These are phyloP conservation scores for Pterostichus niger DNA, from an alignment of 2,888 invertebrate genomes.

Conservation along the genomic window DNA sequence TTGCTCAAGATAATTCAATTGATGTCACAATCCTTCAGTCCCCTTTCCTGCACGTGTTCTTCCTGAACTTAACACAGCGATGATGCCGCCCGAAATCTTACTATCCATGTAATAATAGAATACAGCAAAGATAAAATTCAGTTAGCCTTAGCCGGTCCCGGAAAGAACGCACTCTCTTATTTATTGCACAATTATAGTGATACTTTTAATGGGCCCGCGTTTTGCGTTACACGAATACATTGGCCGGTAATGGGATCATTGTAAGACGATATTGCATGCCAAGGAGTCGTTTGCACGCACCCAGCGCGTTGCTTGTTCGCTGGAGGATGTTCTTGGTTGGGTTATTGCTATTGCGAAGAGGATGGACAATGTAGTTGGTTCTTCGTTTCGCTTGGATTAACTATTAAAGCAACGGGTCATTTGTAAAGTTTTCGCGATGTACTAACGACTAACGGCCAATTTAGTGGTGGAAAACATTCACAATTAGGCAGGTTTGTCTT, in stretches of 20 bases:
- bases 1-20: constrained; percentile 45
- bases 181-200: constrained; percentile 31
- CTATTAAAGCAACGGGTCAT: too few species aligned
- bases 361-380: not conserved
- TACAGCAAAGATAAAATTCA: constrained; percentile 13
- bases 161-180: not conserved
- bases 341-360: constrained; percentile 3
- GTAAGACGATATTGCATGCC: constrained; percentile 46
- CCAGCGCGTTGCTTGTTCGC: not conserved
- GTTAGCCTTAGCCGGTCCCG: constrained; percentile 4
- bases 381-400: too few species aligned
- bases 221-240: constrained; percentile 8
- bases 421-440: too few species aligned
- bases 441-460: too few species aligned
- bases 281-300: constrained; percentile 27
- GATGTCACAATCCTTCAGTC: constrained; percentile 48
- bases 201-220: constrained; percentile 6
- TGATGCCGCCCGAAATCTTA: constrained; percentile 28
- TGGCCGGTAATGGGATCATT: constrained; percentile 14
- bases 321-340: not conserved
- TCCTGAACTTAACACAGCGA: constrained; percentile 2
- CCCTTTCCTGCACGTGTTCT: constrained; percentile 12
- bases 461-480: too few species aligned
- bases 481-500: too few species aligned
- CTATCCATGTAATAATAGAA: constrained; percentile 46